Conservation (phyloP, 2,888 invertebrate genomes). For the Ceramica pisi region DNA sequence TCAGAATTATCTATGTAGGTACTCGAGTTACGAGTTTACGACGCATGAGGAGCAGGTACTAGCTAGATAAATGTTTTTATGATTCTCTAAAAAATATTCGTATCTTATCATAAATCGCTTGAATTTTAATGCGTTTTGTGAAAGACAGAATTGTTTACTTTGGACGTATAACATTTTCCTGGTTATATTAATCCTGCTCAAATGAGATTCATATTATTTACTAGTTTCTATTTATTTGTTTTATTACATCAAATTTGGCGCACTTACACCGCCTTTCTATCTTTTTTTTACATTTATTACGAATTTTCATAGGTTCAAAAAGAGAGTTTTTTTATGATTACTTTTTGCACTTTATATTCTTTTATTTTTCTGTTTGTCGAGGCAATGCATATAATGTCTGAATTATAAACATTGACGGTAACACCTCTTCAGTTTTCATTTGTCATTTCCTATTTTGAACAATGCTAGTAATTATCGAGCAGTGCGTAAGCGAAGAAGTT, state of each 20-base stretch:
- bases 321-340: no score
- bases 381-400: slow-evolving; percentile 1
- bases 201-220: background rate
- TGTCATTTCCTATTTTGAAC: background rate
- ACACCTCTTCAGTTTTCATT: background rate
- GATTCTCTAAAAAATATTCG: background rate
- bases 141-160: background rate
- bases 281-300: no score
- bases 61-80: background rate
- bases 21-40: background rate
- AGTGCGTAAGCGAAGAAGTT: background rate
- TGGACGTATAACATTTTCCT: background rate
- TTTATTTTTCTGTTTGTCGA: background rate
- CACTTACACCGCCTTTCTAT: no score
- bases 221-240: background rate
- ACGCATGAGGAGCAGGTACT: background rate
- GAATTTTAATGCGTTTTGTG: background rate
- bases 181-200: background rate
- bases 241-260: no score
- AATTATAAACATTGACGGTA: background rate
- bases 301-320: no score
- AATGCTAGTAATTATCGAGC: slow-evolving; percentile 9
- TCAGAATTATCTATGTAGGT: background rate
- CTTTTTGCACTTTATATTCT: background rate
- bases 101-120: background rate